Percentiles rank a stretch among this genome's conserved stretches.
phyloP scores from a whole-genome alignment of 2,113 vertebrate species.

The Pimephales promelas region DNA sequence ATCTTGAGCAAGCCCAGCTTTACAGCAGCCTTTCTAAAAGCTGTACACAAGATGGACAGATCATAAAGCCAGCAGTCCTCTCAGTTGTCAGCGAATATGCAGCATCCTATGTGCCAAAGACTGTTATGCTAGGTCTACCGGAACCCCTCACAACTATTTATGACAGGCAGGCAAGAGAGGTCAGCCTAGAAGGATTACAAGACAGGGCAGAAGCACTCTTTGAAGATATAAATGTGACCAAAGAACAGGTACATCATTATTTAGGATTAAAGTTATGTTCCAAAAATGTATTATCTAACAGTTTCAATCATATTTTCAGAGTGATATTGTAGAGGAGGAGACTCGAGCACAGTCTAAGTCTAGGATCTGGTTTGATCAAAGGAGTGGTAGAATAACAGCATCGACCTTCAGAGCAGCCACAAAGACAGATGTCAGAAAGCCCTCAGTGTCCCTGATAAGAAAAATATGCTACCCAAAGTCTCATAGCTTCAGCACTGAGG shows the following conservation, averaged over 20 bases:
- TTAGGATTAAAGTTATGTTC: background rate
- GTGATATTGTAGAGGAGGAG: background rate
- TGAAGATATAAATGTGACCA: background rate
- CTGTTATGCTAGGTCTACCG: background rate
- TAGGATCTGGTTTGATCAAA: background rate
- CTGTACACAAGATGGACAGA: too few species aligned
- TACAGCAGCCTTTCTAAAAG: too few species aligned
- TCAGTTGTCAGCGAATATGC: too few species aligned
- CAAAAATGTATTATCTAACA: background rate
- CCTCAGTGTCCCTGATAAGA: background rate
- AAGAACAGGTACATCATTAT: background rate
- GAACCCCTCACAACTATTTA: background rate
- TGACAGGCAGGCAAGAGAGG: background rate
- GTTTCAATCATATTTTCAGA: background rate
- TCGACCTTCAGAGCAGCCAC: background rate
- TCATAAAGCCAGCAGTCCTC: too few species aligned
- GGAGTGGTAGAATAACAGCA: background rate
- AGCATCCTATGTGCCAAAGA: too few species aligned
- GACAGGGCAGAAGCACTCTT: background rate
- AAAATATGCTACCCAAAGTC: background rate
- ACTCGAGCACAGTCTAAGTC: background rate
- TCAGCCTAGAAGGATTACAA: background rate
- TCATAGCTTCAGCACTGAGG: background rate
- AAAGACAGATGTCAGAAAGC: background rate
- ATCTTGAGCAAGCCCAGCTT: too few species aligned